phyloP scores from a whole-genome alignment of 2,888 invertebrate genomes.

The Drosophila neonasuta region DNA sequence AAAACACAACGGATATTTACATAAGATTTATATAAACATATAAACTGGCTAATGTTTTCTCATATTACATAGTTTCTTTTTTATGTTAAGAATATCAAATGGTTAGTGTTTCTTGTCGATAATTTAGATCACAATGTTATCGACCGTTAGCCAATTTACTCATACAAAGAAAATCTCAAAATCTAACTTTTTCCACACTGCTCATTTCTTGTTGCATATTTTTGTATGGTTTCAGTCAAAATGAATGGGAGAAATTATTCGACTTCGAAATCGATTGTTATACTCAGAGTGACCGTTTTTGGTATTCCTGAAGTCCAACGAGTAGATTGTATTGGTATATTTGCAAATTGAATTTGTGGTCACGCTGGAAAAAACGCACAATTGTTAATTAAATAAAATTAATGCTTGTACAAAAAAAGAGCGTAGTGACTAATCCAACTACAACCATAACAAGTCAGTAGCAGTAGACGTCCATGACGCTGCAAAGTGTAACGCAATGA shows the following conservation, averaged over 20 bases:
- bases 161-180: background rate
- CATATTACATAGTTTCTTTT: background rate
- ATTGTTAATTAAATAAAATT: slow-evolving; percentile 63
- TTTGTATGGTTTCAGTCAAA: background rate
- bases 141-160: background rate
- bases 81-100: no score
- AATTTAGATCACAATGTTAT: background rate
- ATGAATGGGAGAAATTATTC: background rate
- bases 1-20: no score
- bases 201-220: no score
- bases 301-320: background rate
- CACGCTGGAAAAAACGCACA: slow-evolving; percentile 46
- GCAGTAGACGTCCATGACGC: slow-evolving; percentile 44
- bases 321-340: background rate
- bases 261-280: background rate
- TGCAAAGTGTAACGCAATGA: slow-evolving; percentile 38
- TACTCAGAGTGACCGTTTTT: background rate
- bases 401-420: slow-evolving; percentile 48
- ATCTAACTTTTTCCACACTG: no score
- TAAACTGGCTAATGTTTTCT: no score
- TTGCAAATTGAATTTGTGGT: background rate
- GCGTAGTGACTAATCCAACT: slow-evolving; percentile 46
- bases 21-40: no score
- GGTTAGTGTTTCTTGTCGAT: background rate
- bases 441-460: slow-evolving; percentile 31